Evolutionary conservation across 2,888 invertebrate genomes (phyloP).

Genomic region (Cephalotes varians): DNA sequence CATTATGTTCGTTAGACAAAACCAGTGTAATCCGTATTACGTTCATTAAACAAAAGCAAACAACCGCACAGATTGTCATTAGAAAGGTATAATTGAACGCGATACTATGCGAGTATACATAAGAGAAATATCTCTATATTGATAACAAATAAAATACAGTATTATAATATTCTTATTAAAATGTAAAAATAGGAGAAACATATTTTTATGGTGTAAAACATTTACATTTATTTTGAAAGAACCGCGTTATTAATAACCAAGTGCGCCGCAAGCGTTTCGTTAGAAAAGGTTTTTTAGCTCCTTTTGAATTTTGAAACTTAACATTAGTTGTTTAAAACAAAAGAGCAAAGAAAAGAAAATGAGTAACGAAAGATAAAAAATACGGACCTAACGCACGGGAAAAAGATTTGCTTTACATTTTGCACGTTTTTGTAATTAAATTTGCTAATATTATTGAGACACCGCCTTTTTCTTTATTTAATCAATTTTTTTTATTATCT

Average conservation of each 20-base stretch:
- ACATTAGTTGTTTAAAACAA: too few relatives aligned
- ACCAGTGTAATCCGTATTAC: slow-evolving; percentile 13
- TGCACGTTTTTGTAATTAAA: neutral
- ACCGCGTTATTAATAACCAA: neutral
- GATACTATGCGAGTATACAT: neutral
- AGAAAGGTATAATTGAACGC: neutral
- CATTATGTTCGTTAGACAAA: neutral
- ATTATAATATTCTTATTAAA: slow-evolving; percentile 19
- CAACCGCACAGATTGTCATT: neutral
- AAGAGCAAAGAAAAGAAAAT: neutral
- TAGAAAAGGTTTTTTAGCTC: too few relatives aligned
- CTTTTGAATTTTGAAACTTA: too few relatives aligned
- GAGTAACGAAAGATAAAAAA: neutral
- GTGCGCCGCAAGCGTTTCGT: neutral
- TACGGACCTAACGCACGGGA: neutral
- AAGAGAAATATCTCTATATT: neutral
- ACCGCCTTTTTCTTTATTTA: neutral
- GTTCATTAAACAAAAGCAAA: slow-evolving; percentile 20
- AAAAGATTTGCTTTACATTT: neutral
- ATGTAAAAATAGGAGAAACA: neutral
- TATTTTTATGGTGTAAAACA: neutral
- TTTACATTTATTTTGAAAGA: neutral
- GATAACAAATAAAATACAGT: neutral
- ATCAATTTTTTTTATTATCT: neutral
- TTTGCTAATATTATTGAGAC: neutral